Evolutionary conservation across 2,888 invertebrate species (phyloP), one percentile per base, ranked within the genome.

Genomic region (Nymphalis urticae): DNA sequence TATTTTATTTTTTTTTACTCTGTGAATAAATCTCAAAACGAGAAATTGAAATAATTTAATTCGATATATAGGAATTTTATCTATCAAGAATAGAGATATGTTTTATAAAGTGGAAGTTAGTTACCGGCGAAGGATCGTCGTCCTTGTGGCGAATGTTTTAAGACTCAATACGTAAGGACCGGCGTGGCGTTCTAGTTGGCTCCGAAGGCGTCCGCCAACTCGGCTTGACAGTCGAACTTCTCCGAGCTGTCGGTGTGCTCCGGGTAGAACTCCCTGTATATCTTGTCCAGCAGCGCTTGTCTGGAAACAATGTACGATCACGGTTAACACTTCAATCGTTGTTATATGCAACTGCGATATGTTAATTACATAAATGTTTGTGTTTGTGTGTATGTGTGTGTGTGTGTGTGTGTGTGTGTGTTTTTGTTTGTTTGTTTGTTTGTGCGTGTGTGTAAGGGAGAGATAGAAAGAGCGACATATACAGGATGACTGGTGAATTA

Each of bases 191-290:
- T 10, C 73, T 85, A 90, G 86, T 90, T 90, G 75, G 80, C 72
- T 76, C 82, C 84, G 80, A 87, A 85, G 47, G 84, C 82, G 75
- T 90, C 90, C 48, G 88, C 77, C 73, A 89, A 77, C 64, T 91
- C 91, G 69, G 87, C 79, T 81, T 89, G 89, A 75, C 90, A 89
- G 80, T 90, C 91, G 85, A 91, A 92, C 47, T 85, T 89, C 74
- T 91, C 90, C 75, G 90, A 89, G 76, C 95, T 95, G 87, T 96
- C 95, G 76, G 94, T 95, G 93, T 94, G 94, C 85, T 95, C 95
- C 78, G 97, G 96, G 89, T 96, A 95, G 88, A 95, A 94, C 93
- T 95, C 95, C 93, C 95, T 95, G 94, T 95, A 96, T 88, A 96
- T 95, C 90, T 95, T 94, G 93, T 96, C 96, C 86, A 97, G 95